These are phyloP conservation scores for Cantharis rufa DNA, from an alignment of 2,888 invertebrate genomes.

Conservation along the genomic window DNA sequence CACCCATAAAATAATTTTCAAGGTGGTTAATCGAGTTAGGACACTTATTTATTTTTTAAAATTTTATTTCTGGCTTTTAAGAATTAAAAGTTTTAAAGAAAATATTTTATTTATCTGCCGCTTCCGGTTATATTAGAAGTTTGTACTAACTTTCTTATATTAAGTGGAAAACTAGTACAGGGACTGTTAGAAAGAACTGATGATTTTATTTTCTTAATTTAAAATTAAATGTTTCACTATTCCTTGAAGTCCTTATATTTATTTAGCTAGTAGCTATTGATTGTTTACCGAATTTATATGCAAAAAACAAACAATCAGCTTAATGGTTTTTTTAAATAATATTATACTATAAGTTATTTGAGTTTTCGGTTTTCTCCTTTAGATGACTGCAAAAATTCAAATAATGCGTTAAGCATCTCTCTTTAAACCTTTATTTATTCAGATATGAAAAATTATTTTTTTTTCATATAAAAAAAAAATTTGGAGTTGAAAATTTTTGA, in stretches of 20 bases:
- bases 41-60: background rate
- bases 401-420: background rate
- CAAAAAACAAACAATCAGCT: background rate
- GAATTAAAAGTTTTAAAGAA: background rate
- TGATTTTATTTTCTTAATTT: background rate
- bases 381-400: background rate
- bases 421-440: background rate
- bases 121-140: background rate
- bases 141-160: background rate
- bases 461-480: background rate
- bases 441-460: no score
- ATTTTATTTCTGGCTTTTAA: background rate
- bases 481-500: background rate
- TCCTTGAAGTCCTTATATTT: background rate
- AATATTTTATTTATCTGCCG: background rate
- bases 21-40: background rate
- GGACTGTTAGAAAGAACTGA: background rate
- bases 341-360: background rate
- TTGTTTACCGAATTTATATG: background rate
- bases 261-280: background rate
- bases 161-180: background rate
- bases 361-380: background rate
- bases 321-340: background rate
- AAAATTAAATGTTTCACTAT: background rate
- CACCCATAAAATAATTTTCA: background rate